Percentiles rank a stretch among this genome's conserved stretches.
Evolutionary conservation across 2,888 invertebrate species (phyloP).

Genomic region (Agrotis puta): DNA sequence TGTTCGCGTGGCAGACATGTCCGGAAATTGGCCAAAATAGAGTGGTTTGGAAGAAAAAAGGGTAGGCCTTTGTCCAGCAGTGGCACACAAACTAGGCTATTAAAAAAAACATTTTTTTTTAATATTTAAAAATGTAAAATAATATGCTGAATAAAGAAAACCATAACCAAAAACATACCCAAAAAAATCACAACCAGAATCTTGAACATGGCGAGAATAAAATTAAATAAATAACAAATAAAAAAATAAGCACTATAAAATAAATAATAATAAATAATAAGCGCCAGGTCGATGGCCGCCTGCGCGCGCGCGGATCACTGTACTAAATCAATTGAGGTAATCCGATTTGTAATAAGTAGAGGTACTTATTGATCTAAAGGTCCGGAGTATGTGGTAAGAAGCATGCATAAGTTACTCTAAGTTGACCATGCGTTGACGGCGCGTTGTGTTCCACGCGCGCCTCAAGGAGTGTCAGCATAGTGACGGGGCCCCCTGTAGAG

Average conservation of each 20-base stretch:
- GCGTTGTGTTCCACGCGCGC: too few relatives aligned
- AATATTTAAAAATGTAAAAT: too few relatives aligned
- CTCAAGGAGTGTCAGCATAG: too few relatives aligned
- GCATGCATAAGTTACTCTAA: neutral
- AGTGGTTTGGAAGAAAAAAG: too few relatives aligned
- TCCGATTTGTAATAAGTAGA: constrained; percentile 79
- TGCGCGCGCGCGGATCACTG: constrained; percentile 72
- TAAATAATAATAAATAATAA: constrained; percentile 64
- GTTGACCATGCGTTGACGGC: too few relatives aligned
- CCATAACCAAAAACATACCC: constrained; percentile 68
- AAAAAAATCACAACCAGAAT: constrained; percentile 70
- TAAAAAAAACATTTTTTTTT: too few relatives aligned
- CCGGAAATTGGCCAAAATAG: too few relatives aligned
- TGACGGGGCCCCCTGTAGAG: too few relatives aligned
- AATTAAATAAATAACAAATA: constrained; percentile 51
- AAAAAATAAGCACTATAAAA: constrained; percentile 61
- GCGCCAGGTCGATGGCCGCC: constrained; percentile 71
- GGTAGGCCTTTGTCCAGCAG: too few relatives aligned
- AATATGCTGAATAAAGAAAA: too few relatives aligned
- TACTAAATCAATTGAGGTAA: constrained; percentile 75
- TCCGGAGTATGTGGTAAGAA: constrained; percentile 61
- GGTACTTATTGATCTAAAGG: constrained; percentile 75
- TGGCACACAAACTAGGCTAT: too few relatives aligned
- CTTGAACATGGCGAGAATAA: constrained; percentile 76
- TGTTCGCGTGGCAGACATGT: too few relatives aligned